These are phyloP conservation scores for Caenorhabditis sp. DNA, from an alignment of 2,888 invertebrate species.

Conservation along the genomic window DNA sequence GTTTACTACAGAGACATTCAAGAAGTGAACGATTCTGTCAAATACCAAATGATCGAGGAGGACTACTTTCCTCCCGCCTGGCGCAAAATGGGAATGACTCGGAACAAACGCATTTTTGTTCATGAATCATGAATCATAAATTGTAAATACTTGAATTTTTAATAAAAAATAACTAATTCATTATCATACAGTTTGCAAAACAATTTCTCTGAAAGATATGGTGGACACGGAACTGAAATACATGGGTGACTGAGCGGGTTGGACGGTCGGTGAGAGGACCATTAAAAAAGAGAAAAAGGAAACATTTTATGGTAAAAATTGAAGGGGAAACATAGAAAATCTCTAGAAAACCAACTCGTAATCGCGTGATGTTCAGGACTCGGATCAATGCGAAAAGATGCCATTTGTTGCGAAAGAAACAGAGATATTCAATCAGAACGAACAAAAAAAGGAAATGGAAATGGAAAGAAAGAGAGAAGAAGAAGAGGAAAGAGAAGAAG, in stretches of 20 bases:
- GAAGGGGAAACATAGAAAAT: slow-evolving; percentile 18
- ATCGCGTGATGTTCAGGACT: slow-evolving; percentile 33
- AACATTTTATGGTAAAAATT: neutral
- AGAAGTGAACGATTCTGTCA: slow-evolving; percentile 37
- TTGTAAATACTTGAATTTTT: no score
- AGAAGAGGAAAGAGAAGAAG: neutral
- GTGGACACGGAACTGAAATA: slow-evolving; percentile 53
- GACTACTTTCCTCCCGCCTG: slow-evolving; percentile 46
- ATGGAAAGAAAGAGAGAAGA: no score
- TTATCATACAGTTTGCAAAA: slow-evolving; percentile 15
- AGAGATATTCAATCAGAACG: no score
- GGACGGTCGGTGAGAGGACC: neutral
- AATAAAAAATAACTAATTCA: slow-evolving; percentile 46
- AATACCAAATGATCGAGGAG: slow-evolving; percentile 31
- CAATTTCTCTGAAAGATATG: slow-evolving; percentile 42
- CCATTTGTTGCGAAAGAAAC: slow-evolving; percentile 34
- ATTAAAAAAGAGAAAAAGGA: neutral
- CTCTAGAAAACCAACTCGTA: slow-evolving; percentile 46
- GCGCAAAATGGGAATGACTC: slow-evolving; percentile 30
- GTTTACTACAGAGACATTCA: slow-evolving; percentile 46
- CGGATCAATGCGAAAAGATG: slow-evolving; percentile 48
- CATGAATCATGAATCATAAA: no score
- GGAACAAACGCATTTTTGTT: slow-evolving; percentile 12
- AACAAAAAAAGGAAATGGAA: no score
- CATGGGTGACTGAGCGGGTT: slow-evolving; percentile 46